phyloP scores from a whole-genome alignment of 2,113 vertebrate genomes.

The Bubalus kerabau region DNA sequence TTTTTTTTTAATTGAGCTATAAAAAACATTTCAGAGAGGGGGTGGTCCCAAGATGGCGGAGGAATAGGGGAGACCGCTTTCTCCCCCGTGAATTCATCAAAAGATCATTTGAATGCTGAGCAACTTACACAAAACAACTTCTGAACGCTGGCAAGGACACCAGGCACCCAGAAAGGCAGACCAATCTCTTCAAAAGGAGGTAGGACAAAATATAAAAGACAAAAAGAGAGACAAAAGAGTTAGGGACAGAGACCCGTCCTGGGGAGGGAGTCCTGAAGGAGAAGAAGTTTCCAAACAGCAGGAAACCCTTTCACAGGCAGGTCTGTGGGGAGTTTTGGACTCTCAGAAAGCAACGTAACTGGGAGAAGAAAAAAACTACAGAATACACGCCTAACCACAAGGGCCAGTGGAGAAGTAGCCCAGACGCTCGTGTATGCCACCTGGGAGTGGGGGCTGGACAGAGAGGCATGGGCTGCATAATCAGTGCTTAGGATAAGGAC shows the following conservation, averaged over 20 bases:
- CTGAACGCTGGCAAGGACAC: background rate
- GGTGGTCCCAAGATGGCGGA: background rate
- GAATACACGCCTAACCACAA: background rate
- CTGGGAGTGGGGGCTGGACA: background rate
- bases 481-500: background rate
- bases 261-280: background rate
- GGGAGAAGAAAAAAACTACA: background rate
- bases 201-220: background rate
- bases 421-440: fast-evolving
- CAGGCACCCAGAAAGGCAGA: background rate
- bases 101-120: background rate
- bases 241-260: background rate
- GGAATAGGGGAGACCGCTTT: background rate
- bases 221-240: background rate
- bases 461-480: background rate
- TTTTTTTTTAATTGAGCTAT: background rate
- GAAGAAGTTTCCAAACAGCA: background rate
- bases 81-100: background rate
- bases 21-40: background rate
- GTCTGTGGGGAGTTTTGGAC: background rate
- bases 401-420: background rate
- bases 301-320: background rate
- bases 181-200: background rate
- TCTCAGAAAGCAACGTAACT: background rate
- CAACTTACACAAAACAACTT: background rate